Conservation (phyloP, 2,888 invertebrate species). For the Drosophila paucipuncta region DNA sequence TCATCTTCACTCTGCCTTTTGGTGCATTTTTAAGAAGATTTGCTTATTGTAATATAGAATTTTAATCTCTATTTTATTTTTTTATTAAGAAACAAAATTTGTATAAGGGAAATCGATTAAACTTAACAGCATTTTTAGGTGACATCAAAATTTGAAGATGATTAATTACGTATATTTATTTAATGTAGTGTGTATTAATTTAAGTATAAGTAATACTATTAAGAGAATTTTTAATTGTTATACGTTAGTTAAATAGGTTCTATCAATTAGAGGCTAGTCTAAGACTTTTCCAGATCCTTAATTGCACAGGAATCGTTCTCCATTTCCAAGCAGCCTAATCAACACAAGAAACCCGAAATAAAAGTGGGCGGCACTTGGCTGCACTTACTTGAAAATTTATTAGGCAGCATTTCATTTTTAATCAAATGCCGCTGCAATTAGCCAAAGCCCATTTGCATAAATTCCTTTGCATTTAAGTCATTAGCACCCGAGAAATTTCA, state of each 20-base stretch:
- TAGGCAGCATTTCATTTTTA: conserved; percentile 38
- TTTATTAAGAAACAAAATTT: too few relatives aligned
- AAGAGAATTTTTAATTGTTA: neutral
- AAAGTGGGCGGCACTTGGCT: neutral
- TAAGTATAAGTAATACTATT: neutral
- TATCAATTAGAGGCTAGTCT: neutral
- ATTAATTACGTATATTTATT: neutral
- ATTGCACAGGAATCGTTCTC: neutral
- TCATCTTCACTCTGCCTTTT: neutral
- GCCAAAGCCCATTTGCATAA: conserved; percentile 58
- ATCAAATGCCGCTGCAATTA: conserved; percentile 72
- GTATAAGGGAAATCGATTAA: neutral
- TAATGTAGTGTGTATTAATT: neutral
- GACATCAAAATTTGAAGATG: neutral
- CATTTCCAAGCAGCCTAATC: neutral
- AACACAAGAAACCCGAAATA: neutral
- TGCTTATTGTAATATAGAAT: too few relatives aligned
- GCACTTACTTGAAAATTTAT: conserved; percentile 42
- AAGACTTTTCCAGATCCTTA: neutral
- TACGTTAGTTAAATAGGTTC: neutral
- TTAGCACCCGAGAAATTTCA: conserved; percentile 71
- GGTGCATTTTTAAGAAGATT: neutral
- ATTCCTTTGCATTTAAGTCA: conserved; percentile 76
- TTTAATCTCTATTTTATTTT: too few relatives aligned
- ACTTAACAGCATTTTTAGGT: neutral